Base-by-base conservation (phyloP, 2,888 invertebrate species). In the Amphipyra berbera region DNA sequence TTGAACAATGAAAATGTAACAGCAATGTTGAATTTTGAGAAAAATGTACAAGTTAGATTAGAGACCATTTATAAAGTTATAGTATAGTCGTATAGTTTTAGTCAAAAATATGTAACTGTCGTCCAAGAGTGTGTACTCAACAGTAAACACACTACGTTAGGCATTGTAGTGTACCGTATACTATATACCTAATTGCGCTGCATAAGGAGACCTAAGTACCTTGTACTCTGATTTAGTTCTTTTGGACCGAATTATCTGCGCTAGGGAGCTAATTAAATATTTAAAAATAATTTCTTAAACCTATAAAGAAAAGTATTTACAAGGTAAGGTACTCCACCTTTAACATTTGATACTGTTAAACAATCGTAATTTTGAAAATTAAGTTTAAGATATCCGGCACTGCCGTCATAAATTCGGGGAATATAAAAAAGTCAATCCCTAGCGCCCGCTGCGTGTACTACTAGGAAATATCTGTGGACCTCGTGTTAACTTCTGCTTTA, bases 201-300 rank as follows among this genome's bases (percentile, higher is more conserved):
- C 48, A 54, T 62, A 45, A 54, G 54, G 21, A 70, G 44, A 72
- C 56, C 65, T 76, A 68, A 68, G 68, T 80, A 75, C 63, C 69
- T 81, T 78, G 82, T 82, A 81, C 81, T 76, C 57, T 74, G 53
- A 67, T 70, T 74, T 69, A 74, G 66, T 76, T 69, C 66, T 71
- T 65, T 47, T 66, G 66, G 68, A 74, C 66, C 61, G 41, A 67
- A 63, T 69, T 62, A 69, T 60, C 73, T 59, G 69, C 73, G 69
- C 71, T 67, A 76, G 66, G 73, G 69, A 60, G 60, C 48, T 60
- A 52, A 47, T 68, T 52, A 61, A 66, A 63, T 37, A 61, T 61
- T 63, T 56, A 62, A 69, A 73, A 68, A 66, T 62, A 76, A 58
- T 56, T 62, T 55, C 73, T 65, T 76, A 76, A 37, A 74, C 10